Evolutionary conservation across 2,888 invertebrate species (phyloP), one percentile per base, ranked within the genome.

Genomic region (Parnassius glacialis): DNA sequence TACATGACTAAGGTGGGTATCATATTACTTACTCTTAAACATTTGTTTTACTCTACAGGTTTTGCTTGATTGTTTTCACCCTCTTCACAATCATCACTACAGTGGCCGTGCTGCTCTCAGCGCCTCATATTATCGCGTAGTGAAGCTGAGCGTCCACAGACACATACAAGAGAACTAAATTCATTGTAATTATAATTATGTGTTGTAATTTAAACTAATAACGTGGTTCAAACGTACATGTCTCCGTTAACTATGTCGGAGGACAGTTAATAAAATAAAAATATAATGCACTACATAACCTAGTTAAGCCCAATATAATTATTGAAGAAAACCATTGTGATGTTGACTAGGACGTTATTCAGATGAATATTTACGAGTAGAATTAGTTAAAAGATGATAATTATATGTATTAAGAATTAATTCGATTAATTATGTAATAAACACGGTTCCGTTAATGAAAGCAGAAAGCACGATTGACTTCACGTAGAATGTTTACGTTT

Each of bases 61-160:
- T 98, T 92, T 98, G 98, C 92, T 94, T 99, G 91, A 96, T 97
- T 92, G 95, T 98, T 84, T 99, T 98, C 93, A 97, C 84, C 97
- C 1, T 20, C 2, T 20, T 20, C 20, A 20, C 20, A 20, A 20
- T 20, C 20, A 20, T 20, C 20, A 2, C 97, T 76, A 97, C 98
- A 75, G 96, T 97, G 78, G 96, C 97, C 73, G 97, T 97, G 84
- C 93, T 98, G 78, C 93, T 96, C 75, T 97, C 97, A 73, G 98
- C 98, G 79, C 98, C 98, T 72, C 97, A 98, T 92, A 97, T 98
- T 87, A 97, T 97, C 89, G 97, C 97, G 89, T 97, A 97, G 94
- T 97, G 94, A 88, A 73, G 65, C 63, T 62, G 59, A 58, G 58
- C 62, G 67, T 68, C 16, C 52, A 25, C 52, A 10, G 13, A 68